Percentiles rank a stretch among this genome's conserved stretches.
Conservation (phyloP, 2,797 vertebrate genomes). For the Lagorchestes hirsutus region DNA sequence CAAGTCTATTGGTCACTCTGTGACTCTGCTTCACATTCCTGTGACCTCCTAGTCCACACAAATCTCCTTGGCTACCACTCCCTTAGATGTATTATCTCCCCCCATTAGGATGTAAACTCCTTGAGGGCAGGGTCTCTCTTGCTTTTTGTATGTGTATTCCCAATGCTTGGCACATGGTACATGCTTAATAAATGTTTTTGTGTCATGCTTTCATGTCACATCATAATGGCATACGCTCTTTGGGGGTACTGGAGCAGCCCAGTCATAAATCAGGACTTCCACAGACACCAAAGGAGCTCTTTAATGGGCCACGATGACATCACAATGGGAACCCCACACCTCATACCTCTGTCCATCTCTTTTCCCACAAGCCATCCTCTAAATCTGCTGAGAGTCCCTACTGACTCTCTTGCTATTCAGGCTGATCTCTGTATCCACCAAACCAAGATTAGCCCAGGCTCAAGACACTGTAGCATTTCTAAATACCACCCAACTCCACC, state of each 20-base stretch:
- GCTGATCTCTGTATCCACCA: neutral
- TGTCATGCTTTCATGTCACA: neutral
- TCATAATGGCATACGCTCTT: neutral
- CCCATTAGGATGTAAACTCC: neutral
- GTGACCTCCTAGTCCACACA: neutral
- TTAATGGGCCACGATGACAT: neutral
- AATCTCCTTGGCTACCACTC: neutral
- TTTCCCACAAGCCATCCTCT: neutral
- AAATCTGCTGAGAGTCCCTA: neutral
- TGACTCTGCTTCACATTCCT: neutral
- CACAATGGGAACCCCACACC: neutral
- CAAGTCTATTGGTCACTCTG: neutral
- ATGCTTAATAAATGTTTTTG: neutral
- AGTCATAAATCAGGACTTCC: neutral
- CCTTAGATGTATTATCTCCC: neutral
- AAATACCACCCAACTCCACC: neutral
- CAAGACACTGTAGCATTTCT: neutral
- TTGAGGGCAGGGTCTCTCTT: neutral
- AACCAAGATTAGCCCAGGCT: neutral
- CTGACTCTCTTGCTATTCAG: neutral
- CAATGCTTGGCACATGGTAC: neutral
- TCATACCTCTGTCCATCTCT: neutral
- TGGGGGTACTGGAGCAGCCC: neutral
- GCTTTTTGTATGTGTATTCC: neutral
- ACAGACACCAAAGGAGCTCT: neutral